Conservation (phyloP, 2,113 vertebrate genomes). For the Pogonocichla stellata region DNA sequence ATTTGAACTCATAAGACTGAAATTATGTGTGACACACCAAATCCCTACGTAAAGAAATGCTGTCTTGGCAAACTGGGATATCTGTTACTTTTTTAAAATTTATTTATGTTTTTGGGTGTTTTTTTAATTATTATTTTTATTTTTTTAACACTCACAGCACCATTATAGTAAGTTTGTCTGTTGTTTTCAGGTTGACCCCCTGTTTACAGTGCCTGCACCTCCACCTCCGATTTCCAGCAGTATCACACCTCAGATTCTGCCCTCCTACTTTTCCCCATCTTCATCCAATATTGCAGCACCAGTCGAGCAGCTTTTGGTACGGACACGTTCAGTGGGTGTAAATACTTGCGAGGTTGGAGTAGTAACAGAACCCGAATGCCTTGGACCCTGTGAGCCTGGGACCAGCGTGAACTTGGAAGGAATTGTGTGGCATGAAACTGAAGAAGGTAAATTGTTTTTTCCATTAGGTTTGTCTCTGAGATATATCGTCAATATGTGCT, state of each 20-base stretch:
- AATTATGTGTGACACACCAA: neutral
- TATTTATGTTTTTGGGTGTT: neutral
- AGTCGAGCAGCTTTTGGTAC: slow-evolving; percentile 87
- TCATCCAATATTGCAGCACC: slow-evolving; percentile 85
- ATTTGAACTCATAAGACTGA: neutral
- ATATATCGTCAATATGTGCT: neutral
- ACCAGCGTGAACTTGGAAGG: slow-evolving; percentile 97
- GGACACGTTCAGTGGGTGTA: slow-evolving; percentile 91
- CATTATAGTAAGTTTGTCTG: slow-evolving; percentile 74
- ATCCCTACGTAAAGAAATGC: neutral
- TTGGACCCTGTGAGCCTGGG: slow-evolving; percentile 93
- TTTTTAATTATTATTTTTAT: neutral
- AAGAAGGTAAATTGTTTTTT: slow-evolving; percentile 86
- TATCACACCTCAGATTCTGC: slow-evolving; percentile 82
- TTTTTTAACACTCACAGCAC: neutral
- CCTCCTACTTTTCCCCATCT: slow-evolving; percentile 85
- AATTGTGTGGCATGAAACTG: slow-evolving; percentile 97
- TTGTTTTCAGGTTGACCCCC: slow-evolving; percentile 86
- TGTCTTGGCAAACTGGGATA: neutral
- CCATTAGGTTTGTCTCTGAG: slow-evolving; percentile 5
- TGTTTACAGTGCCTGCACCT: slow-evolving; percentile 90
- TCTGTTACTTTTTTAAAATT: neutral
- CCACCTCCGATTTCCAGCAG: slow-evolving; percentile 81
- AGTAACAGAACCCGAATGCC: slow-evolving; percentile 85
- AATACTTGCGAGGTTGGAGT: slow-evolving; percentile 90